Conservation (phyloP, 2,888 invertebrate species). For the Watsonalla binaria region DNA sequence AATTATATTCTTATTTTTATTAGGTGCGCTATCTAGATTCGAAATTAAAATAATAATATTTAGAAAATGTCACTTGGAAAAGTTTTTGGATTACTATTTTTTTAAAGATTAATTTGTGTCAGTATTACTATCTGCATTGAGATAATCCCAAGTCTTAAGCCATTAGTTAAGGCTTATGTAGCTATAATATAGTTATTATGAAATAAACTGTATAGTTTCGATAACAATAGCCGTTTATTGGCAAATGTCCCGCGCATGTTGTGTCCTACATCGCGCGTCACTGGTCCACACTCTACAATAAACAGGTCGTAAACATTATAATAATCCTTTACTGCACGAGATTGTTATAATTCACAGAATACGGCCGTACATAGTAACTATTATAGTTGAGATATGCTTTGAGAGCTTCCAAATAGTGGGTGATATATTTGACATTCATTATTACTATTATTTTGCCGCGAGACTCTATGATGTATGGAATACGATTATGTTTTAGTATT, state of each 20-base stretch:
- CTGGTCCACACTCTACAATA: neutral
- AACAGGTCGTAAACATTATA: neutral
- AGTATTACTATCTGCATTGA: neutral
- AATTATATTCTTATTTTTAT: too few species aligned
- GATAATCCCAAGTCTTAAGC: too few species aligned
- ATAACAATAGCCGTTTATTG: neutral
- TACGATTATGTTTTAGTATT: too few species aligned
- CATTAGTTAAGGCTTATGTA: neutral
- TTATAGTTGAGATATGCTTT: neutral
- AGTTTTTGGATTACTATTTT: neutral
- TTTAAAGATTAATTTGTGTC: neutral
- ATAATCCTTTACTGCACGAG: neutral
- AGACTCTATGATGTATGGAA: too few species aligned
- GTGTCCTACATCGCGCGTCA: neutral
- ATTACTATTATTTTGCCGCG: too few species aligned
- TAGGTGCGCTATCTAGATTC: too few species aligned
- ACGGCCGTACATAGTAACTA: neutral
- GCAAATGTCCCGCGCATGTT: constrained; percentile 3
- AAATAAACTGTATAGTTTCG: neutral
- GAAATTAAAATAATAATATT: too few species aligned
- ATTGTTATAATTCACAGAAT: neutral
- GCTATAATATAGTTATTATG: constrained; percentile 11
- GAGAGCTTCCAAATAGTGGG: neutral
- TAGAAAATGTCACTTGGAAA: neutral
- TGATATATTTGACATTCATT: too few species aligned